Evolutionary conservation across 2,113 vertebrate genomes (phyloP).

Genomic region (Thunnus thynnus): DNA sequence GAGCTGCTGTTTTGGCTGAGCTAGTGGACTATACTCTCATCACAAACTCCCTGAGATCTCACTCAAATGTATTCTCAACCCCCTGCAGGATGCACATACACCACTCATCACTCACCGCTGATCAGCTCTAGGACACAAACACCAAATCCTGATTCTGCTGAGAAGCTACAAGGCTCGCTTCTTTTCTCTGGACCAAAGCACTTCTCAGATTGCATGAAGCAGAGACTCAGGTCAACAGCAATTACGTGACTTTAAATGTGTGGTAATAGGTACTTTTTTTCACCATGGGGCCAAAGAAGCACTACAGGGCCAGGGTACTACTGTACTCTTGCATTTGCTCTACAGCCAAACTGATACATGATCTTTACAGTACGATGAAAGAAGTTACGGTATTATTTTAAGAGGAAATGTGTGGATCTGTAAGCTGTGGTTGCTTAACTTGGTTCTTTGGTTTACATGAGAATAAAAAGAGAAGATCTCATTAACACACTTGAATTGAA

Average conservation of each 20-base stretch:
- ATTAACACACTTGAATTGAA: not conserved
- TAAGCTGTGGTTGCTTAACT: not conserved
- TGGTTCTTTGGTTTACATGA: conserved; percentile 16
- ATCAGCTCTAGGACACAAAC: conserved; percentile 27
- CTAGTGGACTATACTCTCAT: not conserved
- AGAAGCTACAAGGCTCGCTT: conserved; percentile 33
- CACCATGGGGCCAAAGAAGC: not conserved
- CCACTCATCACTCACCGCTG: conserved; percentile 31
- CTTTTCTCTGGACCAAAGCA: conserved; percentile 43
- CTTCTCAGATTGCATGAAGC: conserved; percentile 38
- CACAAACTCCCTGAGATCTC: conserved; percentile 61
- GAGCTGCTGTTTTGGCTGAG: conserved; percentile 2
- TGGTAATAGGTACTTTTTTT: not conserved
- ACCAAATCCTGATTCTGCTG: conserved; percentile 32
- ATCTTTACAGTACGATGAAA: conserved; percentile 41
- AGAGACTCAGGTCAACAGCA: conserved; percentile 27
- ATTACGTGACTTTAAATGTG: conserved; percentile 36
- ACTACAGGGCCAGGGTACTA: not conserved
- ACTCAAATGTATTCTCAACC: not conserved
- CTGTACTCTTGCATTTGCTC: not conserved
- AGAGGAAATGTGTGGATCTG: not conserved
- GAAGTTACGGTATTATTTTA: conserved; percentile 12
- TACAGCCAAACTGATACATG: not conserved
- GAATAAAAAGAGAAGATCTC: not conserved
- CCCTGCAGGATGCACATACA: not conserved